Evolutionary conservation across 2,888 invertebrate species (phyloP).

Genomic region (Cheilosia soror): DNA sequence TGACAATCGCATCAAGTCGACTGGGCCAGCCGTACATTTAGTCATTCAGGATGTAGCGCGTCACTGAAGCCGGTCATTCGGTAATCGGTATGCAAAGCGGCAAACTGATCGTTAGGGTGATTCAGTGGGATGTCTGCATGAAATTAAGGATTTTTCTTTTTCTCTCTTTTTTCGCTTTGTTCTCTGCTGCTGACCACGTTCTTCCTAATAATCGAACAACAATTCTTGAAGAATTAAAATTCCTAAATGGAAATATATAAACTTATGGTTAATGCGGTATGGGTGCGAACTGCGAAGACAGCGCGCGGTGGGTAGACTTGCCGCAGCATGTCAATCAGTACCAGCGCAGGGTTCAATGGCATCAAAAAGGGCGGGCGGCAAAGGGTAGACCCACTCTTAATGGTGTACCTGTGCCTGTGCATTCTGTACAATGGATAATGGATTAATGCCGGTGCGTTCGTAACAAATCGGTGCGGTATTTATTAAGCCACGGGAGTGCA

Average conservation of each 20-base stretch:
- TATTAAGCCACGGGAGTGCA: constrained; percentile 62
- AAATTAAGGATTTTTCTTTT: constrained; percentile 61
- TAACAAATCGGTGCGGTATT: constrained; percentile 44
- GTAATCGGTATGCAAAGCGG: constrained; percentile 68
- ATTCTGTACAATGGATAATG: constrained; percentile 23
- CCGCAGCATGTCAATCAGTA: constrained; percentile 68
- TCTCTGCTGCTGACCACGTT: constrained; percentile 46
- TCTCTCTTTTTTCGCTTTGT: constrained; percentile 5
- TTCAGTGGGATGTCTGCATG: constrained; percentile 68
- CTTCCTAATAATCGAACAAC: constrained; percentile 72
- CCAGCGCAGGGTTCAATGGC: constrained; percentile 56
- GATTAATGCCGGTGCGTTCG: constrained; percentile 42
- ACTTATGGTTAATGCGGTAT: constrained; percentile 51
- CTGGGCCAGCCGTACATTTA: constrained; percentile 8
- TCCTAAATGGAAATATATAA: constrained; percentile 63
- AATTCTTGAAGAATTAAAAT: constrained; percentile 63
- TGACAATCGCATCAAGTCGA: constrained; percentile 23
- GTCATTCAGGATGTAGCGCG: constrained; percentile 64
- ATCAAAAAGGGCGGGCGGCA: constrained; percentile 16
- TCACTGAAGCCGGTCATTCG: constrained; percentile 41
- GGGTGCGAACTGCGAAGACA: neutral
- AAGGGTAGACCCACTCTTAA: neutral
- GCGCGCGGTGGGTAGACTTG: constrained; percentile 45
- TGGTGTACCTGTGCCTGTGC: neutral
- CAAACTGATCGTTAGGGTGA: constrained; percentile 65